Base-by-base conservation (phyloP, 2,888 invertebrate genomes). In the Agelastica alni region DNA sequence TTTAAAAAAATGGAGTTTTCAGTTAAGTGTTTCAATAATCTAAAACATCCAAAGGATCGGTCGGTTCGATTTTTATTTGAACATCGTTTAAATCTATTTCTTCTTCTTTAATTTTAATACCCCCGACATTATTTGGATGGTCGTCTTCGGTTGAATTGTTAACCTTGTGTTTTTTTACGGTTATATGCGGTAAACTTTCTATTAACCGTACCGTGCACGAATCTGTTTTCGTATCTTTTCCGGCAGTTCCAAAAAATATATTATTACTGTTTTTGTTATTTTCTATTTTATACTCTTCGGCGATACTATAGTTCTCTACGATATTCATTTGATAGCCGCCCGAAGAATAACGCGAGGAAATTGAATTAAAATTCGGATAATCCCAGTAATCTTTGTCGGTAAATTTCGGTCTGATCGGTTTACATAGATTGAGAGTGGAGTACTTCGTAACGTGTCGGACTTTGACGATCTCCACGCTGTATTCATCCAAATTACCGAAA, bases 401-500 rank as follows among this genome's bases (percentile, higher is more conserved):
- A n/a, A n/a, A n/a, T n/a, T n/a, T n/a, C n/a, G n/a, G n/a, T n/a
- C n/a, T n/a, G n/a, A n/a, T n/a, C n/a, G n/a, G n/a, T n/a, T n/a
- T n/a, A n/a, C n/a, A n/a, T n/a, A n/a, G n/a, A n/a, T n/a, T n/a
- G n/a, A n/a, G n/a, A 1, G 6, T 37, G 5, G 37, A 37, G 20
- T 18, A 37, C 10, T 37, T 37, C 4, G 16, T 10, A 3, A 37
- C 37, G 18, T 37, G 20, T n/a, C 5, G 5, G 1, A 37, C 17
- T 7, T 31, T 31, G 7, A 32, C 45, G 6, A 32, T 45, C 10
- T 45, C 32, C 2, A 32, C 18, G 5, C 31, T 31, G 13, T 32
- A 45, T 18, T 18, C 20, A 4, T 31, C 31, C 12, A 45, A 49
- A 43, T 46, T 31, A 1, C 53, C 58, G 13, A 36, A 46, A 28